These are phyloP conservation scores for Pseudorectes ferrugineus DNA, from an alignment of 2,113 vertebrate species.

Conservation along the genomic window DNA sequence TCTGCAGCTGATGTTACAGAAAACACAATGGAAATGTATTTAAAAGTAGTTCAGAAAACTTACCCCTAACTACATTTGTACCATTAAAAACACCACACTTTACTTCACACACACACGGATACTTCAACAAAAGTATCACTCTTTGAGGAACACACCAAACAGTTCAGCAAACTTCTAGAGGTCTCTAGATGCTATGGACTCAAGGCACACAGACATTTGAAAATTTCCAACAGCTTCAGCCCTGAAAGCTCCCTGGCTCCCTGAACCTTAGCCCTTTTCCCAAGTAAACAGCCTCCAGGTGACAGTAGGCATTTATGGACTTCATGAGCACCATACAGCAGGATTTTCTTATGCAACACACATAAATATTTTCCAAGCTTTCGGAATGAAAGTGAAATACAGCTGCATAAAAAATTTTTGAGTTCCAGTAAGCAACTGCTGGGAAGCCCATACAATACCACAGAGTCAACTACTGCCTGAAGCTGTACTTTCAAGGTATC, in stretches of 20 bases:
- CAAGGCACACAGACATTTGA: not conserved
- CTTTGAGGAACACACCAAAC: not conserved
- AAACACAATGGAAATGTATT: not conserved
- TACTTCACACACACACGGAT: too few species aligned
- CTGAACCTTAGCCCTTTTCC: not conserved
- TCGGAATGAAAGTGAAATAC: not conserved
- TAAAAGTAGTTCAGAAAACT: not conserved
- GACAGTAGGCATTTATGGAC: rapidly evolving
- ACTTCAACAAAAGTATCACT: not conserved
- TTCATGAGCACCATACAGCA: not conserved
- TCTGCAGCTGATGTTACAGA: not conserved
- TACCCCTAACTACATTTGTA: not conserved
- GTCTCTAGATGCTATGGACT: not conserved
- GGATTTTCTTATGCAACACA: not conserved
- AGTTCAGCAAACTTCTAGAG: not conserved
- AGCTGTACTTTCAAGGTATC: not conserved
- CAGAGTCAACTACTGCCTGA: not conserved
- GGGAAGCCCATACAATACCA: not conserved
- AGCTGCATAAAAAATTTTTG: not conserved
- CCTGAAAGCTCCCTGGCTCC: not conserved
- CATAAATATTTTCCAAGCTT: not conserved
- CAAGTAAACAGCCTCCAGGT: not conserved
- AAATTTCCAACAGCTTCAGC: not conserved
- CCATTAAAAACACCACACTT: not conserved
- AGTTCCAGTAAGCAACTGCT: not conserved